Base-by-base conservation (phyloP, 2,888 invertebrate species). In the Mycogona germanica region DNA sequence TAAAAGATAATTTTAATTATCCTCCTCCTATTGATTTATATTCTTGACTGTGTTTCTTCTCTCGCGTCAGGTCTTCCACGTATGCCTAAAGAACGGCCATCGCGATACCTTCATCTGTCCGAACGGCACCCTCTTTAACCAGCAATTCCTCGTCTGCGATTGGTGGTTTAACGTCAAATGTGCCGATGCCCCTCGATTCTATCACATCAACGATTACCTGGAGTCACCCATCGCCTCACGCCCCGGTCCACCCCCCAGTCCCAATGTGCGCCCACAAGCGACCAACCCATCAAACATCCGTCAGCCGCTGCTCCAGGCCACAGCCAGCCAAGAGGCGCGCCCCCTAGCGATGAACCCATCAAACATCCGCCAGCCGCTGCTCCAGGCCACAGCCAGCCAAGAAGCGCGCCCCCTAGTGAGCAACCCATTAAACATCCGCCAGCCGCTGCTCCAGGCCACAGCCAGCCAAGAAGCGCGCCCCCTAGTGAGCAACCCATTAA, bases 151-250 rank as follows among this genome's bases (percentile, higher is more conserved):
- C 3, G 51, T 51, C 2, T 57, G 57, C 35, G 57, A 57, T 35
- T 57, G 57, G 57, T 57, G 57, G 57, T 55, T 52, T 44, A 54
- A 57, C 28, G 57, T 57, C 12, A 38, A 57, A 2, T 57, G 57
- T 25, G 21, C 17, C 17, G 48, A 48, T 3, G 48, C 48, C 2
- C 7, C 30, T 12, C 30, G 21, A 35, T 35, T 48, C 12, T 48
- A 48, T 23, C 32, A 37, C 21, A 29, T 48, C 26, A 48, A 48
- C 17, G 48, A 48, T 1, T 48, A 48, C 35, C n/a, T 48, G 4
- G 21, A 48, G 26, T 29, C 35, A n/a, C 48, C 48, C 21, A 48
- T 37, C 2, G 17, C 21, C 19, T 48, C 19, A 19, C 48, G 9
- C 12, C 19, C 19, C 19, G 48, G 48, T 2, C 48, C 48, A 35